Evolutionary conservation across 1,140 invertebrate genomes (phyloP), one percentile per base, ranked within the genome.

Genomic region (Tetragonula clypearis): DNA sequence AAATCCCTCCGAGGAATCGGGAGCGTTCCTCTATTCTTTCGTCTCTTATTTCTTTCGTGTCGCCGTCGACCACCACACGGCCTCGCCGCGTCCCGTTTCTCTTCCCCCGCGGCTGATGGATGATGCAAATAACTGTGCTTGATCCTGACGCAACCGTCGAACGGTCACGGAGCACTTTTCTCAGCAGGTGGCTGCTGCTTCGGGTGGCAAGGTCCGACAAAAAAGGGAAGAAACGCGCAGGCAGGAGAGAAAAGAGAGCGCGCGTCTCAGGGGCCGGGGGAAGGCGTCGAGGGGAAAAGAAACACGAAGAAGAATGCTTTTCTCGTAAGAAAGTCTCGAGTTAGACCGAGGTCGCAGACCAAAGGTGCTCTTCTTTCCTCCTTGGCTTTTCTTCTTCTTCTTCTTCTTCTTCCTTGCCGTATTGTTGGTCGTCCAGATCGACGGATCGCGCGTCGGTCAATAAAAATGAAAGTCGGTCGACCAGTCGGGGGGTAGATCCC

Each of bases 111-210:
- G 72, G 79, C 93, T 94, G 93, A 95, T 94, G 92, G 91, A 94
- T 94, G 93, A 93, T 94, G 92, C 91, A 92, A 94, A 94, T 93
- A 94, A 93, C 92, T 91, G 83, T 87, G 92, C 88, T 68, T 82
- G 80, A 86, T 74, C 87, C 74, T 92, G 90, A 89, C 90, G 90
- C 88, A 93, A 88, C 88, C 89, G 71, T 89, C 89, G 86, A 90
- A 91, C 84, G 83, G 86, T 91, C 90, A 84, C 85, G 88, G 86
- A 92, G 86, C 90, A 90, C 80, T 93, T 93, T 93, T 93, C 93
- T 90, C 93, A 94, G 93, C 93, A 94, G 93, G 93, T 93, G 92
- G 92, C 60, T 91, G 82, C 76, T 82, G 79, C 88, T 87, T 71
- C 82, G 85, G 68, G 81, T 89, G 87, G 91, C 91, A 89, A 35